Percentiles rank a stretch among this genome's conserved stretches.
Evolutionary conservation across 1,140 invertebrate genomes (phyloP).

Genomic region (Octopus sinensis): DNA sequence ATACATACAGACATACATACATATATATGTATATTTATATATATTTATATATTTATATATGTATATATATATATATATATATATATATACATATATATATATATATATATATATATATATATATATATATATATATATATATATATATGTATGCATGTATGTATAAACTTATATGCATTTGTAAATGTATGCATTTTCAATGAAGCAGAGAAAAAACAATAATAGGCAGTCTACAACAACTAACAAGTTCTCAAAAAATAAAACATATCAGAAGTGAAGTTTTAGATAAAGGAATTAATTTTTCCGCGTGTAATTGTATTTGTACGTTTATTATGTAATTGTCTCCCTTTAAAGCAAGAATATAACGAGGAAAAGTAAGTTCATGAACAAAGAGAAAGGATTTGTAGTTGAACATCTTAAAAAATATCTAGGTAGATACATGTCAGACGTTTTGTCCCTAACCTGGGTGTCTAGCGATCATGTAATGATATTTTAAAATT

Average conservation of each 20-base stretch:
- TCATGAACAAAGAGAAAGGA: not conserved
- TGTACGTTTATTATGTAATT: not conserved
- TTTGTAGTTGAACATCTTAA: not conserved
- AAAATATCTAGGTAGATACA: not conserved
- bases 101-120: not conserved
- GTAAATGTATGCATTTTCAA: not conserved
- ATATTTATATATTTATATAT: not conserved
- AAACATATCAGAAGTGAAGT: not conserved
- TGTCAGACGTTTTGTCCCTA: not conserved
- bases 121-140: slow-evolving; percentile 5
- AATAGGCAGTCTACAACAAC: not conserved
- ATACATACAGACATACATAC: not conserved
- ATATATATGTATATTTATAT: not conserved
- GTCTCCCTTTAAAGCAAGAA: not conserved
- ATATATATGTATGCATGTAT: not conserved
- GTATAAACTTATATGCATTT: not conserved
- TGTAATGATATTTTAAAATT: not conserved
- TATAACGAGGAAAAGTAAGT: not conserved
- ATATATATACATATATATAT: not conserved
- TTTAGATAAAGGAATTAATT: not conserved
- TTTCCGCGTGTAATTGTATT: not conserved
- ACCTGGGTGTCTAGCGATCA: not conserved
- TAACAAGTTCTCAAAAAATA: not conserved
- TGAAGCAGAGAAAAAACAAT: not conserved
- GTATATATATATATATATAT: slow-evolving; percentile 8